phyloP scores from a whole-genome alignment of 2,797 vertebrate genomes.

The Tachyglossus aculeatus region DNA sequence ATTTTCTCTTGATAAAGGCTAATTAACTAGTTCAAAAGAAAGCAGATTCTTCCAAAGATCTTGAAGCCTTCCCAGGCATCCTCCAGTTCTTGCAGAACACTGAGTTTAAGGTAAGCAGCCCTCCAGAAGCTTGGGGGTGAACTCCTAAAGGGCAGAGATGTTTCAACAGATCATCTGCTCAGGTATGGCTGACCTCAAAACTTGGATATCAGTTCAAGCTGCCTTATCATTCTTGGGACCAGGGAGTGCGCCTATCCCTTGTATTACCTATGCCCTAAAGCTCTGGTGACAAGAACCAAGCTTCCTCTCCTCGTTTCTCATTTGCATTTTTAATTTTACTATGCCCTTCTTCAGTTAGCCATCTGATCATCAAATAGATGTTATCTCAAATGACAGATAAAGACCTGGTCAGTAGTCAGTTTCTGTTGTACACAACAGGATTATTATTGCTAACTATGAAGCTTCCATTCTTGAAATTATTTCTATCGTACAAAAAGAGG shows the following conservation, averaged over 20 bases:
- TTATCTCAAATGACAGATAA: background rate
- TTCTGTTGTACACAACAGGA: background rate
- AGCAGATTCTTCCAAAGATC: background rate
- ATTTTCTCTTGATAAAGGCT: background rate
- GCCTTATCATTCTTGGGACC: too few relatives aligned
- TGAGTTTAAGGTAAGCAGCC: background rate
- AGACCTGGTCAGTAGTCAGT: background rate
- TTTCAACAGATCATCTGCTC: background rate
- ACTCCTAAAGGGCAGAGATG: background rate
- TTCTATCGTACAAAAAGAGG: background rate
- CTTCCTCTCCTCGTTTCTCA: background rate
- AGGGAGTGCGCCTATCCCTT: too few relatives aligned
- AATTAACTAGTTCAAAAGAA: constrained; percentile 29
- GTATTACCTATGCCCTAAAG: background rate
- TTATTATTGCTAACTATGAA: background rate
- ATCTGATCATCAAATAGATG: background rate
- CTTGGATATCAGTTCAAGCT: too few relatives aligned
- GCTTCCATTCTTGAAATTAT: background rate
- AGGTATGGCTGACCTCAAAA: too few relatives aligned
- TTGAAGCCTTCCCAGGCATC: background rate
- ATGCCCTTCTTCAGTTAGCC: background rate
- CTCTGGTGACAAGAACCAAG: background rate
- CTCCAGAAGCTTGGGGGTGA: background rate
- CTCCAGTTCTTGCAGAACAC: constrained; percentile 5
- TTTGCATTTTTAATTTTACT: background rate